Base-by-base conservation (phyloP, 1,140 invertebrate species). In the Spodoptera litura region DNA sequence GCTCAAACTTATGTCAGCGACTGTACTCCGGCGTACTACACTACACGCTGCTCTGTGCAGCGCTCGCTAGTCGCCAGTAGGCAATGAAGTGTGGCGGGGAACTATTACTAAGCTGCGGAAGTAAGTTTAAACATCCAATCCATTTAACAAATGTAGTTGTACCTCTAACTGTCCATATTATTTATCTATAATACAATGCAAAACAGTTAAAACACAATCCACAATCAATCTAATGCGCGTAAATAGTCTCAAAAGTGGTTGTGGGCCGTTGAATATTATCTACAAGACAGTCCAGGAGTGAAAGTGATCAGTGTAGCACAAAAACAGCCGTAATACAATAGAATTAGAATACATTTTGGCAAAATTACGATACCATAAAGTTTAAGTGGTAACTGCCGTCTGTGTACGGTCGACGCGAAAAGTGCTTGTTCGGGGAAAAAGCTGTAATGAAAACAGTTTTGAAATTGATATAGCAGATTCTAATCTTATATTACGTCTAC, bases 191-290 rank as follows among this genome's bases (percentile, higher is more conserved):
- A 44, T 20, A 53, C 13, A 56, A 68, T 66, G 15, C 62, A 6
- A 53, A 44, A 64, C 55, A 61, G 31, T 51, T 68, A 56, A 66
- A 77, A 77, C 61, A 77, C 62, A 49, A 77, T 77, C 61, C 61
- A 77, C 25, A 77, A 77, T 77, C 74, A 83, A 87, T 87, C 81
- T 81, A 84, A 81, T 83, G 81, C 81, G 79, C 77, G 83, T 78
- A 78, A 87, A 87, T 83, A 84, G 64, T 84, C 83, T 78, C 82
- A 83, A 84, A 87, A 83, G 83, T 83, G 78, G 76, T 78, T 78
- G 74, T 81, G 66, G 81, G 52, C 52, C 79, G 80, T 82, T 78
- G 68, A 80, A 80, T 83, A 88, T 81, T 82, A 83, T 81, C 78
- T 78, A 84, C 78, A 81, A 78, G 83, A 81, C 79, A 84, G 81